Evolutionary conservation across 2,888 invertebrate genomes (phyloP), one percentile per base, ranked within the genome.

Genomic region (Thelaira solivaga): DNA sequence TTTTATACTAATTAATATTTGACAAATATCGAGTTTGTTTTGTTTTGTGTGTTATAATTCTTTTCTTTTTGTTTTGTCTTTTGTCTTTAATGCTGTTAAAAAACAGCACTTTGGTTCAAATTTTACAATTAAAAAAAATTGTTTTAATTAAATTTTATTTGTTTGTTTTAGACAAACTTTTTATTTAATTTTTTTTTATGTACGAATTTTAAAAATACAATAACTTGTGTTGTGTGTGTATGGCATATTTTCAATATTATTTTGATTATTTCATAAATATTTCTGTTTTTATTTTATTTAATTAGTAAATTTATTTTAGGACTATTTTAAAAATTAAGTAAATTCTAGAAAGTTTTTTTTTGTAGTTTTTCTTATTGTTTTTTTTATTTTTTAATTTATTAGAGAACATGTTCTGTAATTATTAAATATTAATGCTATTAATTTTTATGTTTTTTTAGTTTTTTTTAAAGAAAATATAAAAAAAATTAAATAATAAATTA

Each of bases 261-360:
- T 82, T 82, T 82, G 82, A 83, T 85, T 83, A 81, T 81, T 81
- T 74, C 80, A 81, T 82, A 83, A 81, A 80, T 80, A 80, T 76
- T 79, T 79, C 81, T 81, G 74, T 71, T 59, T 73, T 76, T 76
- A 62, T 77, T 80, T 81, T 61, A 67, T 68, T 68, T 47, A 47
- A 43, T 71, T 43, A 53, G 34, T 71, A 62, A 45, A 59, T 80
- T 78, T 82, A 80, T 81, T 83, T 68, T 57, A 74, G 51, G 51
- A 61, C 74, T 74, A 74, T 80, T 75, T 77, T 75, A 39, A 76
- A 72, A 76, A 74, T 80, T 73, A 74, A 81, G 71, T 80, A 73
- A 81, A 81, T 69, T 80, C 80, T 69, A 74, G 77, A 74, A 81
- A 81, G 80, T 53, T 49, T 16, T 71, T 71, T 51, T 79, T 69